Evolutionary conservation across 1,140 invertebrate species (phyloP).

Genomic region (Heliothis virescens): DNA sequence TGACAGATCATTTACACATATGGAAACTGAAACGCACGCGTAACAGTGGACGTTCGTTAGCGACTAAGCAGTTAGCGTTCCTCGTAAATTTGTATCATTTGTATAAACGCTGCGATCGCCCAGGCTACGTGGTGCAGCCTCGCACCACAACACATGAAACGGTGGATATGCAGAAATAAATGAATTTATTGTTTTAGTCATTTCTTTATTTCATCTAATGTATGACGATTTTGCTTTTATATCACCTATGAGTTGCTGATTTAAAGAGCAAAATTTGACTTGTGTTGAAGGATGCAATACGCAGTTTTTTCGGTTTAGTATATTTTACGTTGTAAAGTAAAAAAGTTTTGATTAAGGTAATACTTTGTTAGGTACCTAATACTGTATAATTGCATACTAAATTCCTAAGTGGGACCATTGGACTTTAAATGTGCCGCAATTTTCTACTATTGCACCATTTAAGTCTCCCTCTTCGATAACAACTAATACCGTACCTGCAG

Average conservation of each 20-base stretch:
- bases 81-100: constrained; percentile 66
- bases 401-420: neutral
- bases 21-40: constrained; percentile 50
- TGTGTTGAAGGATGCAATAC: neutral
- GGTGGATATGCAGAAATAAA: neutral
- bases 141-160: constrained; percentile 47
- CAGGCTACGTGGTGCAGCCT: constrained; percentile 19
- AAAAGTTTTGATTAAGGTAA: too few species aligned
- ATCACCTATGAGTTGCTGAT: too few species aligned
- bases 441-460: constrained; percentile 16
- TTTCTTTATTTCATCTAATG: neutral
- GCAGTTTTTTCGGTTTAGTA: neutral
- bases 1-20: constrained; percentile 19
- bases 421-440: neutral
- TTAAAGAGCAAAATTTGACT: too few species aligned
- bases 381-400: neutral
- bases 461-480: constrained; percentile 14
- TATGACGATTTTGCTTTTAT: neutral
- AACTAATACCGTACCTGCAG: constrained; percentile 12
- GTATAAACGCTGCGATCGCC: constrained; percentile 53
- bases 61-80: constrained; percentile 54
- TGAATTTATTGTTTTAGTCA: neutral
- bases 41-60: constrained; percentile 50
- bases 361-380: too few species aligned
- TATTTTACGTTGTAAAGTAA: too few species aligned